These are phyloP conservation scores for Rhyacichthys aspro DNA, from an alignment of 2,797 vertebrate species.

Conservation along the genomic window DNA sequence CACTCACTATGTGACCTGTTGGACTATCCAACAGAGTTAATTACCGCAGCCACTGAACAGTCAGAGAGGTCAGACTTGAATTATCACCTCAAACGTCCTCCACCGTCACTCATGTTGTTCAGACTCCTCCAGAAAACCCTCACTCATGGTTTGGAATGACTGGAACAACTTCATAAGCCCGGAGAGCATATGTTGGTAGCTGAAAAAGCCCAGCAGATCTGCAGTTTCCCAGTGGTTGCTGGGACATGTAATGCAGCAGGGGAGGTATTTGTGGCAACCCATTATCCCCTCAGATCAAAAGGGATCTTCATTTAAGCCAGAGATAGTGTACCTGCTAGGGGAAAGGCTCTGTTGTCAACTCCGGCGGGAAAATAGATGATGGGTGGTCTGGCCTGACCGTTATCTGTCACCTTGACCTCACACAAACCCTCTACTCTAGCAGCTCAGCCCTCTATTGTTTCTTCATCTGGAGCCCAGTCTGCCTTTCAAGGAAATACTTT, in stretches of 20 bases:
- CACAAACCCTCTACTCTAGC: constrained; percentile 12
- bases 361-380: constrained; percentile 45
- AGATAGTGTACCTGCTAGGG: constrained; percentile 54
- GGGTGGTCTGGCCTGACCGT: constrained; percentile 43
- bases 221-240: constrained; percentile 40
- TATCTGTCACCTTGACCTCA: constrained; percentile 58
- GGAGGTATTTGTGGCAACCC: constrained; percentile 67
- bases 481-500: constrained; percentile 58
- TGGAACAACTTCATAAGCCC: constrained; percentile 26
- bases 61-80: constrained; percentile 60
- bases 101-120: constrained; percentile 22
- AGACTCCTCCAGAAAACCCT: constrained; percentile 19
- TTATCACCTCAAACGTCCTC: constrained; percentile 63
- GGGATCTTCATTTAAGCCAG: constrained; percentile 59
- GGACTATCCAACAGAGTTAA: constrained; percentile 48
- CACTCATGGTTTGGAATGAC: constrained; percentile 33
- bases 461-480: constrained; percentile 52
- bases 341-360: constrained; percentile 42
- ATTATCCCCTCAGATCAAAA: constrained; percentile 72
- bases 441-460: constrained; percentile 47
- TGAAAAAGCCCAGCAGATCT: constrained; percentile 17
- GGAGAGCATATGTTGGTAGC: not conserved
- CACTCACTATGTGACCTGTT: constrained; percentile 52
- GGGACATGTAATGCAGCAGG: constrained; percentile 47
- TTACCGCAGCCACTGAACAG: constrained; percentile 50